Percentiles rank a stretch among this genome's conserved stretches.
These are phyloP conservation scores for Hemicordylus capensis DNA, from an alignment of 2,113 vertebrate species.

Conservation along the genomic window DNA sequence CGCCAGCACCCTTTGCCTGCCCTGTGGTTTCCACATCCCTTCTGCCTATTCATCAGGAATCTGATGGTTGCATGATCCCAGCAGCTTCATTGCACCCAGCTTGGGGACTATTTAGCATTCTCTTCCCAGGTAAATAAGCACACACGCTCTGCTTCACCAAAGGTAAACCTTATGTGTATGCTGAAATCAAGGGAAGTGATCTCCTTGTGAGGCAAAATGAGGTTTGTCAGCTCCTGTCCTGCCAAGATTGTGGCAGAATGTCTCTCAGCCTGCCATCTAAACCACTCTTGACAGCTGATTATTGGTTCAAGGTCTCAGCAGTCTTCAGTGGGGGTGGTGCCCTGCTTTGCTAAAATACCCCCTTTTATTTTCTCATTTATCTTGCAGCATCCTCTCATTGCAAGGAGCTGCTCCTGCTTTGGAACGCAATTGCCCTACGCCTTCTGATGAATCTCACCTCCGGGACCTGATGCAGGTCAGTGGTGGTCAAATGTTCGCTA, in stretches of 20 bases:
- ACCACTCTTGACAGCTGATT: neutral
- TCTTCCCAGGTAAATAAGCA: neutral
- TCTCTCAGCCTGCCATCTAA: neutral
- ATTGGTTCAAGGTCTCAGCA: accelerated
- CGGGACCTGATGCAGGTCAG: neutral
- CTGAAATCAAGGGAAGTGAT: accelerated
- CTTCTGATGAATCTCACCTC: neutral
- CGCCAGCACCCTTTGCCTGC: too few species aligned
- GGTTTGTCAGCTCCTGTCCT: neutral
- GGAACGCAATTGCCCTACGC: neutral
- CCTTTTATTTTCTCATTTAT: neutral
- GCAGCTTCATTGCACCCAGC: neutral
- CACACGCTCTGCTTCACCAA: neutral
- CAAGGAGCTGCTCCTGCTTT: neutral
- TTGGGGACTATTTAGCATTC: neutral
- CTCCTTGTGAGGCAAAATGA: neutral
- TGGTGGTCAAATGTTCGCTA: neutral
- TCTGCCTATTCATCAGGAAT: neutral
- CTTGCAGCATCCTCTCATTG: neutral
- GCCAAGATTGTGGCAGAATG: neutral
- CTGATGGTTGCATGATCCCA: neutral
- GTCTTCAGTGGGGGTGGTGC: accelerated
- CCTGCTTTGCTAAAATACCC: neutral
- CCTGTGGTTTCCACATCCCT: too few species aligned
- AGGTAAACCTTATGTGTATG: neutral